A percentile compares a stretch with the other conserved stretches of the same genome.
Evolutionary conservation across 2,888 invertebrate species (phyloP).

Genomic region (Chymomyza amoena): DNA sequence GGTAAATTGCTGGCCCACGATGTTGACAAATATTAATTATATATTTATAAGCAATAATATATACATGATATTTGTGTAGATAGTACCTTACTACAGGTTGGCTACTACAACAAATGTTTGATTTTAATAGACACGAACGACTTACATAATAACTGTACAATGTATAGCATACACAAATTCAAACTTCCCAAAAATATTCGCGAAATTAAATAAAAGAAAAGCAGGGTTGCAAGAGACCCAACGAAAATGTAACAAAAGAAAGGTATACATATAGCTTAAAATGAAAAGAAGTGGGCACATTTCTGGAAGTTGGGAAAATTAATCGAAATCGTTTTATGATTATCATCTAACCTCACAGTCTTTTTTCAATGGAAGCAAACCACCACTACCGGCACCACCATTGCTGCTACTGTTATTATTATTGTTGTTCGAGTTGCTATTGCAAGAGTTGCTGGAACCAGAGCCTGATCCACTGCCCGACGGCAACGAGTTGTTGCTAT

Average conservation of each 20-base stretch:
- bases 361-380: slow-evolving; percentile 84
- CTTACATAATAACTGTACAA: slow-evolving; percentile 64
- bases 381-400: slow-evolving; percentile 56
- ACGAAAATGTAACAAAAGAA: background rate
- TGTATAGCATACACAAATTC: slow-evolving; percentile 15
- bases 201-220: slow-evolving; percentile 5
- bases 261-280: background rate
- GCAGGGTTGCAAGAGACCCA: background rate
- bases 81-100: slow-evolving; percentile 49
- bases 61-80: slow-evolving; percentile 50
- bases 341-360: slow-evolving; percentile 95
- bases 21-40: background rate
- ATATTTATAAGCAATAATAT: background rate
- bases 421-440: slow-evolving; percentile 57
- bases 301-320: background rate
- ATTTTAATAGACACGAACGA: slow-evolving; percentile 14
- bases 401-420: slow-evolving; percentile 31
- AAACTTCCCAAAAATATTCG: background rate
- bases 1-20: background rate
- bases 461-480: slow-evolving; percentile 57
- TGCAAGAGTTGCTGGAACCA: slow-evolving; percentile 59
- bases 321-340: slow-evolving; percentile 49
- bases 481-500: slow-evolving; percentile 63
- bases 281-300: slow-evolving; percentile 1
- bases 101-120: slow-evolving; percentile 45